A percentile compares a stretch with the other conserved stretches of the same genome.
These are phyloP conservation scores for Ptychadena robeensis DNA, from an alignment of 2,797 vertebrate genomes.

Conservation along the genomic window DNA sequence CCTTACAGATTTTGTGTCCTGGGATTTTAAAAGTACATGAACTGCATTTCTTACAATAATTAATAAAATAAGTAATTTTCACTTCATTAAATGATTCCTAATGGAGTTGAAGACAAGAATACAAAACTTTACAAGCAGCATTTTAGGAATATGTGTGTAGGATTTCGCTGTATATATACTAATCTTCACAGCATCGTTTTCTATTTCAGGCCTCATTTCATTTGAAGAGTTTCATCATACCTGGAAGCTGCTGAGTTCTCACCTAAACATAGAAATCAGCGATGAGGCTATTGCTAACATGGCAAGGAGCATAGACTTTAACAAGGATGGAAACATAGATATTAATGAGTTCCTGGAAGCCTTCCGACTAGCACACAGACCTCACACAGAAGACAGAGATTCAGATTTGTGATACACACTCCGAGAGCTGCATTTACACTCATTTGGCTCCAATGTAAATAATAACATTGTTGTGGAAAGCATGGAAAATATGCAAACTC, in stretches of 20 bases:
- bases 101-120: too few species aligned
- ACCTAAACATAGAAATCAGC: conserved; percentile 83
- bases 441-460: background rate
- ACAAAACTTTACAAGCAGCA: too few species aligned
- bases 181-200: too few species aligned
- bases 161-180: too few species aligned
- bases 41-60: too few species aligned
- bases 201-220: conserved; percentile 84
- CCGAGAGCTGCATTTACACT: background rate
- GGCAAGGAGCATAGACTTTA: conserved; percentile 92
- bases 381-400: conserved; percentile 41
- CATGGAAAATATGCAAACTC: background rate
- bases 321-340: conserved; percentile 93
- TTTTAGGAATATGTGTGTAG: too few species aligned
- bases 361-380: conserved; percentile 85
- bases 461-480: background rate
- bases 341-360: conserved; percentile 97
- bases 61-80: too few species aligned
- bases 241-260: conserved; percentile 90
- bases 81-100: too few species aligned
- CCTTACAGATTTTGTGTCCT: too few species aligned
- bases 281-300: conserved; percentile 83
- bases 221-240: conserved; percentile 90
- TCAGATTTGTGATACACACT: background rate
- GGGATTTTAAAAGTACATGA: too few species aligned